phyloP scores from a whole-genome alignment of 2,888 invertebrate species.

The Chrysolina oricalcia region DNA sequence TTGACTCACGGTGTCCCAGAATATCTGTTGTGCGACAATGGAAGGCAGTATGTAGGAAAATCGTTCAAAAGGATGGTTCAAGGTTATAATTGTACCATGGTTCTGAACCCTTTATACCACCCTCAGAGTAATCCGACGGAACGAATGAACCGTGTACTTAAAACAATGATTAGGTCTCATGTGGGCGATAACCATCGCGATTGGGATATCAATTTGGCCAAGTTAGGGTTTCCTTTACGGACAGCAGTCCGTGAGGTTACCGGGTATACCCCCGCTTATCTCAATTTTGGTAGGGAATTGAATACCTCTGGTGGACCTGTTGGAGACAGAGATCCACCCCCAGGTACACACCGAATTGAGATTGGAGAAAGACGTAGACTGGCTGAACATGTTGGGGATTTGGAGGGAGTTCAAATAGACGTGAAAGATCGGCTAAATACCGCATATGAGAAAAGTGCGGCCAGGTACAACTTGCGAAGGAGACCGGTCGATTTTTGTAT shows the following conservation, averaged over 20 bases:
- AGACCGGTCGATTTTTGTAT: constrained; percentile 7
- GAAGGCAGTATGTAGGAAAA: constrained; percentile 16
- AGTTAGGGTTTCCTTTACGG: constrained; percentile 15
- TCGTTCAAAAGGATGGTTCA: constrained; percentile 12
- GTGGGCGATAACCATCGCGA: constrained; percentile 16
- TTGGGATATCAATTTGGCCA: constrained; percentile 12
- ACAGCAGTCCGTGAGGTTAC: constrained; percentile 8
- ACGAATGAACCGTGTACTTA: constrained; percentile 5
- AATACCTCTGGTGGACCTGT: neutral
- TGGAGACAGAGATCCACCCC: neutral
- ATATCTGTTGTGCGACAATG: constrained; percentile 32
- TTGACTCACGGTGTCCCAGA: constrained; percentile 25
- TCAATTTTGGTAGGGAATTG: constrained; percentile 19
- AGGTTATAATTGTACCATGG: neutral
- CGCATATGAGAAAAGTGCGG: constrained; percentile 13
- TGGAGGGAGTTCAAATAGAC: neutral
- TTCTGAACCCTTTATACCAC: constrained; percentile 7
- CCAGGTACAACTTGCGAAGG: constrained; percentile 17
- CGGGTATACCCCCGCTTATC: constrained; percentile 22
- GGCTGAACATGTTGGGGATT: neutral
- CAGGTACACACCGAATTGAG: neutral
- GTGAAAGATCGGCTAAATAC: constrained; percentile 3
- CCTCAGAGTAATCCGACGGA: constrained; percentile 26
- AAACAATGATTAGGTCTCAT: constrained; percentile 21
- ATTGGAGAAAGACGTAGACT: neutral